Evolutionary conservation across 2,113 vertebrate genomes (phyloP).

Genomic region (human (Homo sapiens)): DNA sequence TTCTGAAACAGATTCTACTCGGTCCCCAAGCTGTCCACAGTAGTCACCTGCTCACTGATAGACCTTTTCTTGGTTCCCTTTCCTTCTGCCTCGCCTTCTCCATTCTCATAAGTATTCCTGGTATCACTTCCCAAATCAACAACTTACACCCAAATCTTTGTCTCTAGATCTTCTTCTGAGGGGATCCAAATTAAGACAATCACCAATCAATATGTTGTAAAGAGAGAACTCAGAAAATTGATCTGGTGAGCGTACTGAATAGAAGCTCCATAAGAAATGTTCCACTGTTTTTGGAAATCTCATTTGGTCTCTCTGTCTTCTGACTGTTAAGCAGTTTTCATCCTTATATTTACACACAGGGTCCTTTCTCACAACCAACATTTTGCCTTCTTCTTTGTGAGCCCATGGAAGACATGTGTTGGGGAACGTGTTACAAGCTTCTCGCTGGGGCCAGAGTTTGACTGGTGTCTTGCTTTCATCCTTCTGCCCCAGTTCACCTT

Average conservation of each 20-base stretch:
- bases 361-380: not conserved
- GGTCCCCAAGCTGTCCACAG: fast-evolving
- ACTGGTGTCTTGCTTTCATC: not conserved
- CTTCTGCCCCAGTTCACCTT: not conserved
- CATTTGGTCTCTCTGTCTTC: not conserved
- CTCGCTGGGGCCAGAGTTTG: not conserved
- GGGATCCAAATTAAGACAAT: not conserved
- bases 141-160: not conserved
- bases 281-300: not conserved
- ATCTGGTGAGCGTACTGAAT: not conserved
- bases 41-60: not conserved
- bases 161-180: not conserved
- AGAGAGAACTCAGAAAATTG: not conserved
- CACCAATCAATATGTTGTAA: not conserved
- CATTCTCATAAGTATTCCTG: not conserved
- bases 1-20: not conserved
- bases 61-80: not conserved
- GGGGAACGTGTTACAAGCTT: not conserved
- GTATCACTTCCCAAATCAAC: not conserved
- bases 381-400: not conserved
- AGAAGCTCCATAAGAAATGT: not conserved
- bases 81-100: not conserved
- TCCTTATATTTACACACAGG: not conserved
- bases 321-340: not conserved
- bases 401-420: not conserved